phyloP scores from a whole-genome alignment of 2,888 invertebrate genomes.

The Caenorhabditis doughertyi region DNA sequence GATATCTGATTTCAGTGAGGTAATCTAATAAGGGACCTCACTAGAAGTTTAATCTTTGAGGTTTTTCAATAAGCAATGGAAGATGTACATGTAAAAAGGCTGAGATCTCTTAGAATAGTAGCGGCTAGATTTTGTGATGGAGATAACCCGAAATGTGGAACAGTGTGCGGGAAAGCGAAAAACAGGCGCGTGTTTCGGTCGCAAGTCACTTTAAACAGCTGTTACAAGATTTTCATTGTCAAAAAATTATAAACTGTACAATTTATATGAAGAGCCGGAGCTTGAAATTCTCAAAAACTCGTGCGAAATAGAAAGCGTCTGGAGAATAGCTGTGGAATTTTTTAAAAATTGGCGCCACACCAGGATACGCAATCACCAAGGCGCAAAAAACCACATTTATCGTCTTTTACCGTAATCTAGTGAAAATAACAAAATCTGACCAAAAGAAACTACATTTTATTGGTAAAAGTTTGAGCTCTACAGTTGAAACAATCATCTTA shows the following conservation, averaged over 20 bases:
- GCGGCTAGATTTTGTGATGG: slow-evolving; percentile 56
- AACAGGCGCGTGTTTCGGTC: slow-evolving; percentile 59
- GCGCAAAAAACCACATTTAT: background rate
- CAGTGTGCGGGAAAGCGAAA: slow-evolving; percentile 58
- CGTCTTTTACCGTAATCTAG: slow-evolving; percentile 18
- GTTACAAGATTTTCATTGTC: slow-evolving; percentile 13
- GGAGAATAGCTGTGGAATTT: too few relatives aligned
- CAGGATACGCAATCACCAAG: background rate
- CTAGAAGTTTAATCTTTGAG: slow-evolving; percentile 50
- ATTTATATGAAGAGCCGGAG: background rate
- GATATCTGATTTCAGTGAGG: slow-evolving; percentile 50
- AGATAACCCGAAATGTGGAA: slow-evolving; percentile 64
- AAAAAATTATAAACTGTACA: background rate
- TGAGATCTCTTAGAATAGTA: slow-evolving; percentile 34
- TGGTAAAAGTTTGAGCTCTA: too few relatives aligned
- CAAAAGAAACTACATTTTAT: too few relatives aligned
- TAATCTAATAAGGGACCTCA: slow-evolving; percentile 8
- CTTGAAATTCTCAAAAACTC: background rate
- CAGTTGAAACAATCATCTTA: too few relatives aligned
- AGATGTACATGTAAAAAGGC: slow-evolving; percentile 9
- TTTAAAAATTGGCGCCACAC: slow-evolving; percentile 2
- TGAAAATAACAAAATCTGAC: too few relatives aligned
- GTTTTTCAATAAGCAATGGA: slow-evolving; percentile 37
- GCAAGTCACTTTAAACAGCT: slow-evolving; percentile 43
- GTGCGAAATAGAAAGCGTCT: too few relatives aligned